Base-by-base conservation (phyloP, 1,140 invertebrate species). In the Melitaea cinxia region DNA sequence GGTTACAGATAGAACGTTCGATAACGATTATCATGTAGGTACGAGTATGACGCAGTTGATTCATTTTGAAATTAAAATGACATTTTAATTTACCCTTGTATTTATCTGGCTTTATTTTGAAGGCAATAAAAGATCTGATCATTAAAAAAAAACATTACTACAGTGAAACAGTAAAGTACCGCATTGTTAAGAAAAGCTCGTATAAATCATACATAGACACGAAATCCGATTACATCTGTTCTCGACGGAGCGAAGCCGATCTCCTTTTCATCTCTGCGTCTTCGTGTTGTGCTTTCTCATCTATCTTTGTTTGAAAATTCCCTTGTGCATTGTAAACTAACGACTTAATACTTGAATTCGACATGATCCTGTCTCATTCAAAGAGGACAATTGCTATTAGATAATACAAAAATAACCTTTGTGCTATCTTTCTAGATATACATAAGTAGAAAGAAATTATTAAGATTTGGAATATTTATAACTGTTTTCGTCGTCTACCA, bases 181-280 rank as follows among this genome's bases (percentile, higher is more conserved):
- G 33, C 35, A 55, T 62, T 56, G 60, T 35, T 54, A 52, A 68
- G 56, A 47, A 63, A 68, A 63, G 37, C 50, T 55, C 28, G 35
- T 63, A 63, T 59, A 68, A 68, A 63, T 68, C 66, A 70, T 65
- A 70, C 60, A 60, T 73, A 66, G 66, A 59, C 56, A 63, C 39
- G 58, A 69, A 69, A 73, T 69, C 70, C 66, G 66, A 73, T 73
- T 73, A 69, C 58, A 66, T 58, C 49, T 65, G 54, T 63, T 65
- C 70, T 73, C 66, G 35, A 54, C 66, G 55, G 33, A 69, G 70
- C 53, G 55, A 68, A 55, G 59, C 63, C 56, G 63, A 70, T 70
- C 63, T 61, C 57, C 62, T 65, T 73, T 65, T 59, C 67, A 68
- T 72, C 65, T 60, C 49, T 55, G 61, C 55, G 28, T 64, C 67